A percentile compares a stretch with the other conserved stretches of the same genome.
Conservation (phyloP, 2,888 invertebrate species). For the Volucella inflata region DNA sequence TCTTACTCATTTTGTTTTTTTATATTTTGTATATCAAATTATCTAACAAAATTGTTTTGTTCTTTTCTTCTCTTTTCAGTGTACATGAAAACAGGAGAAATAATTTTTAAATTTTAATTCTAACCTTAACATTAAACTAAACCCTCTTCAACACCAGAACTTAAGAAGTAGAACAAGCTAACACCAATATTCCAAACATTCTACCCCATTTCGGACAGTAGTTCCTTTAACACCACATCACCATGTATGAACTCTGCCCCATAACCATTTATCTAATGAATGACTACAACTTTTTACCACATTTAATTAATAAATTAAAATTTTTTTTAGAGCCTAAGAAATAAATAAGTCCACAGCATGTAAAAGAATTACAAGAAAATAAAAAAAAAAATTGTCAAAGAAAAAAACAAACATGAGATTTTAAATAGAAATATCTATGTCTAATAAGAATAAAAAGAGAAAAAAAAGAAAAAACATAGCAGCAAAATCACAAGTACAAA, state of each 20-base stretch:
- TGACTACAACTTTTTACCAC: slow-evolving; percentile 52
- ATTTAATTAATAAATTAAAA: slow-evolving; percentile 43
- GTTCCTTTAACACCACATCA: slow-evolving; percentile 30
- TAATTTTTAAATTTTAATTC: slow-evolving; percentile 74
- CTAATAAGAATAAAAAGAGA: slow-evolving; percentile 22
- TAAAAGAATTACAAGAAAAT: slow-evolving; percentile 63
- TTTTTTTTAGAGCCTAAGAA: slow-evolving; percentile 55
- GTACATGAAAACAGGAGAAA: slow-evolving; percentile 87
- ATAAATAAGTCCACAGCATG: slow-evolving; percentile 60
- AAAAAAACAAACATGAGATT: slow-evolving; percentile 2
- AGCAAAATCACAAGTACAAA: slow-evolving; percentile 73
- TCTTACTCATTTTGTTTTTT: slow-evolving; percentile 5
- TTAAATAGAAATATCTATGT: slow-evolving; percentile 18
- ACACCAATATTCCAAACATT: slow-evolving; percentile 23
- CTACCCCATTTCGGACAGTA: slow-evolving; percentile 17
- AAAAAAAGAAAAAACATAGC: slow-evolving; percentile 40
- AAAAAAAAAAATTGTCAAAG: slow-evolving; percentile 19
- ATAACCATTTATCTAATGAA: slow-evolving; percentile 26
- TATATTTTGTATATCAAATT: slow-evolving; percentile 12
- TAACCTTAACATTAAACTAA: slow-evolving; percentile 60
- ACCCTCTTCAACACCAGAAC: slow-evolving; percentile 47
- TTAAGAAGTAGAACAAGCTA: slow-evolving; percentile 57
- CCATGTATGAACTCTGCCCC: slow-evolving; percentile 24
- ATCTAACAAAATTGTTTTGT: slow-evolving; percentile 67
- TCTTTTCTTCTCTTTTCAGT: slow-evolving; percentile 83